Base-by-base conservation (phyloP, 2,888 invertebrate species). In the Tetramorium bicarinatum region DNA sequence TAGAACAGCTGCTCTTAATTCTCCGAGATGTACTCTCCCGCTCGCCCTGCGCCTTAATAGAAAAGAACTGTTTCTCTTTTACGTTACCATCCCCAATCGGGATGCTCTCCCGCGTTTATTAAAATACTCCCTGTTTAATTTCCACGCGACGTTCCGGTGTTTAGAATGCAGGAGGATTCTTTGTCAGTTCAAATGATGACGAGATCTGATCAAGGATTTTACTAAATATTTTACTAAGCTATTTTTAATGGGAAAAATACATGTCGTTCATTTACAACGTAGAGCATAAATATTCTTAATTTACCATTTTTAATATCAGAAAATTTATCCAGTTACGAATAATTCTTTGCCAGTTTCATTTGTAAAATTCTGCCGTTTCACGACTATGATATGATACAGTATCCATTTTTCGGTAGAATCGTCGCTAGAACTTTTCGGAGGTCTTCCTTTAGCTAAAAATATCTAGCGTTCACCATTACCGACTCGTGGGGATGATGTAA, bases 111-210 rank as follows among this genome's bases (percentile, higher is more conserved):
- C 54, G 76, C 77, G 54, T 67, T 77, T 67, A 77, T 77, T 77
- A 77, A 77, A 67, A 56, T 67, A 54, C 77, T 56, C 67, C 77
- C 67, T 77, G 54, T 77, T 77, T 77, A 67, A 77, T 67, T 77
- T 67, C 67, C 56, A 67, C 67, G 67, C 41, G 54, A 41, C 13
- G 66, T 49, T 21, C 56, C 15, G 67, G 21, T 9, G 29, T 29
- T 56, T 29, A n/a, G 29, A 44, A 41, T 18, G 38, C 18, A n/a
- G 18, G 29, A 29, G 4, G 49, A 67, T 29, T 56, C 41, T 67
- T 29, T 67, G 8, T 44, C 41, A 15, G n/a, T 44, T 29, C 3
- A 56, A 41, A 54, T 25, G n/a, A 25, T n/a, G 21, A 52, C 64
- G 13, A 52, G 18, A 64, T 38, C 34, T 38, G 11, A 62, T n/a